A percentile compares a stretch with the other conserved stretches of the same genome.
These are phyloP conservation scores for Dromas ardeola DNA, from an alignment of 2,113 vertebrate species.

Conservation along the genomic window DNA sequence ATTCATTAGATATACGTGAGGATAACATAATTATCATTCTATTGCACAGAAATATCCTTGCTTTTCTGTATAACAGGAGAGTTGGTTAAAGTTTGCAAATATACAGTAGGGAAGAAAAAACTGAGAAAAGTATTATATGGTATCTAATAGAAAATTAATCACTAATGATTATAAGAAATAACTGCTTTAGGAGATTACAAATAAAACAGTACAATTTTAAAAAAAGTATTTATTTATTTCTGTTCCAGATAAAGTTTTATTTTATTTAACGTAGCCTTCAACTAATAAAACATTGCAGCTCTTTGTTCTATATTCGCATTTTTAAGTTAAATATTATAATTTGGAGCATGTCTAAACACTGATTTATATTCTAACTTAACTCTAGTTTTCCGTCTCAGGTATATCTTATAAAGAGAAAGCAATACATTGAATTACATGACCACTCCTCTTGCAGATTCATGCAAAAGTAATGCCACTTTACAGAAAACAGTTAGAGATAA, in stretches of 20 bases:
- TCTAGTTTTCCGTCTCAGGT: neutral
- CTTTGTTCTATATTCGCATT: neutral
- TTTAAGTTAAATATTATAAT: neutral
- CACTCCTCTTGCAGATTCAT: neutral
- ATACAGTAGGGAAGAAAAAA: neutral
- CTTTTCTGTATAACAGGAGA: neutral
- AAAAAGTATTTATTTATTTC: neutral
- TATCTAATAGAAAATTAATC: neutral
- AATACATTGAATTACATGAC: neutral
- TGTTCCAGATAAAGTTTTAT: neutral
- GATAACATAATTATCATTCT: neutral
- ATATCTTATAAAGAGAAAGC: neutral
- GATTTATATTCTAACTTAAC: neutral
- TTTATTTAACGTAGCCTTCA: neutral
- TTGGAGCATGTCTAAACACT: neutral
- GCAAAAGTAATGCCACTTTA: neutral
- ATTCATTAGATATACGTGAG: neutral
- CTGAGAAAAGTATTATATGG: fast-evolving
- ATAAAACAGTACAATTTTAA: neutral
- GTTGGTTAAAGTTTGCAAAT: neutral
- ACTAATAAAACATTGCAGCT: neutral
- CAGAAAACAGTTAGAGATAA: neutral
- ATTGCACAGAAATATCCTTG: neutral
- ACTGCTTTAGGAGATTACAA: neutral
- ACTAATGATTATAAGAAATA: neutral